Base-by-base conservation (phyloP, 2,888 invertebrate species). In the Agriopis leucophaearia region DNA sequence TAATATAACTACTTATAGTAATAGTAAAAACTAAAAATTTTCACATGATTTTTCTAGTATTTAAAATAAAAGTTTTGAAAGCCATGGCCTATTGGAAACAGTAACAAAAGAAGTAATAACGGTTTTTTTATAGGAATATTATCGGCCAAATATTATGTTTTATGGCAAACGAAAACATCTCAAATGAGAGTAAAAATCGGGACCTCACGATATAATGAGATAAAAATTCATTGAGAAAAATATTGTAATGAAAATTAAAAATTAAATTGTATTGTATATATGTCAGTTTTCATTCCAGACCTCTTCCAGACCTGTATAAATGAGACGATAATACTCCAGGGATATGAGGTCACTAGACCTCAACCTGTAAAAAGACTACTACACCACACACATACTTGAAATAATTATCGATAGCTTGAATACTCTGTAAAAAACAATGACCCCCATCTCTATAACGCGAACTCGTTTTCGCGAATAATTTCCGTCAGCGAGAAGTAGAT, bases 61-160 rank as follows among this genome's bases (percentile, higher is more conserved):
- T 36, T 38, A 51, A 64, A 56, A 69, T 38, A 63, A 52, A 61
- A 58, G 44, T 71, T 78, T 76, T 73, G 74, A 71, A 66, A 70
- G 52, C 62, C 90, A 87, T 87, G 80, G 81, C 90, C 89, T 62
- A 76, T 73, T 81, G 67, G 91, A 89, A 84, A 80, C 57, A 36
- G 59, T 56, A 65, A 67, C 70, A 76, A 77, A 70, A 77, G 62
- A 75, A 66, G 51, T 27, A 55, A 18, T 45, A 16, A 15, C 36
- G 10, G 42, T 13, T 18, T 55, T 51, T 42, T 16, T 10, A 40
- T 7, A 16, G 12, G 15, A 40, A 54, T 10, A 9, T 64, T 40
- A n/a, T n/a, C 15, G 16, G 52, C 15, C 44, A 52, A n/a, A 52
- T 9, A 2, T 35, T 47, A 13, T 16, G 16, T 58, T 27, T 47